phyloP scores from a whole-genome alignment of 2,797 vertebrate species.

The Rhinoraja longicauda region DNA sequence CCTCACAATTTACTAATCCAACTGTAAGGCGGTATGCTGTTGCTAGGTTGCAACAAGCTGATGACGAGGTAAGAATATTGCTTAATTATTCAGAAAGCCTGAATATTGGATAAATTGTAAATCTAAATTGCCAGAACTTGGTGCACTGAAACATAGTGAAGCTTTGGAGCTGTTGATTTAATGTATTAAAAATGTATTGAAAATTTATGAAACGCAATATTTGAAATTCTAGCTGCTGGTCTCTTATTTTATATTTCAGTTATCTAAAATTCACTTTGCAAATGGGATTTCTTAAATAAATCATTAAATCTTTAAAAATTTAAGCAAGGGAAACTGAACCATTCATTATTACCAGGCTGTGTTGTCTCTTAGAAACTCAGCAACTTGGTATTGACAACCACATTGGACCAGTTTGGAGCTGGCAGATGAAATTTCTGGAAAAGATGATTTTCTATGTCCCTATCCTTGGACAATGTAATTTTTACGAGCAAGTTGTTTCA shows the following conservation, averaged over 20 bases:
- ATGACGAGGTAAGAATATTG: constrained; percentile 77
- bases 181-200: neutral
- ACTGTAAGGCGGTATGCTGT: constrained; percentile 91
- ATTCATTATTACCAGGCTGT: neutral
- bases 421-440: neutral
- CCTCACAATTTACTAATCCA: constrained; percentile 87
- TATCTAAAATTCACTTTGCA: neutral
- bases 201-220: too few species aligned
- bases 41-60: constrained; percentile 84
- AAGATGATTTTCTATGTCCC: neutral
- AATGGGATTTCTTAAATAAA: neutral
- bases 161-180: neutral
- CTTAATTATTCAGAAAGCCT: neutral
- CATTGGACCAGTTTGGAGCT: neutral
- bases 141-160: neutral
- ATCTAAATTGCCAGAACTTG: neutral
- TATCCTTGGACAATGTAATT: neutral
- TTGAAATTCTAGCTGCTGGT: neutral
- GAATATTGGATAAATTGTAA: neutral
- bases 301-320: neutral
- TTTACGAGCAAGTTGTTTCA: neutral
- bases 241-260: neutral
- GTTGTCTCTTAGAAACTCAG: neutral
- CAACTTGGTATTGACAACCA: neutral
- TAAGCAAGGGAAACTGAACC: neutral